Conservation (phyloP, 2,113 vertebrate species). For the Toxotes chatareus region DNA sequence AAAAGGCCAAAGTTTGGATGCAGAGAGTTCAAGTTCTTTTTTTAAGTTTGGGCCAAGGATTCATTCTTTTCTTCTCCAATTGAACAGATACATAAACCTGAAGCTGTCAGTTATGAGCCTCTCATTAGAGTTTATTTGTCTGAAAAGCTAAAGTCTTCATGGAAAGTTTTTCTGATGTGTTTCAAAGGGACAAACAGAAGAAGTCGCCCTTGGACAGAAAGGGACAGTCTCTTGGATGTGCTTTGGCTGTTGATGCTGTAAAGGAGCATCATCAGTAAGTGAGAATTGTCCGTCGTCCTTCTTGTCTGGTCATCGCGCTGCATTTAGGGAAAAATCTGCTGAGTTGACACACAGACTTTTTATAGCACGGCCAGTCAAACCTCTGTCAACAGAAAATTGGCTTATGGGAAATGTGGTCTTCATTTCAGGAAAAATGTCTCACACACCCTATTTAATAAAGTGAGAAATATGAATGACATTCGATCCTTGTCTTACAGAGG, state of each 20-base stretch:
- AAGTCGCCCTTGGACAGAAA: neutral
- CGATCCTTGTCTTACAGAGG: neutral
- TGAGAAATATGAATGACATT: neutral
- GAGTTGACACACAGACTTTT: no score
- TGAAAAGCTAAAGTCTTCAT: neutral
- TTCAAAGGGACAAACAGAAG: neutral
- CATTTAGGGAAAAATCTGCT: no score
- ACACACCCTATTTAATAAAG: neutral
- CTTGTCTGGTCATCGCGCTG: no score
- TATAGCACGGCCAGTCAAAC: no score
- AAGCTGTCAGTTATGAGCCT: neutral
- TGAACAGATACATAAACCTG: neutral
- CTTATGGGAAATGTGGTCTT: slow-evolving; percentile 9
- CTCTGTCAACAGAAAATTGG: neutral
- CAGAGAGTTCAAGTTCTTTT: no score
- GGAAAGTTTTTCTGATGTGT: neutral
- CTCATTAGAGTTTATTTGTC: neutral
- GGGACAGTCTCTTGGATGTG: neutral
- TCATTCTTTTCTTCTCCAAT: neutral
- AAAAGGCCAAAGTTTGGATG: no score
- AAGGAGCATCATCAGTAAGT: no score
- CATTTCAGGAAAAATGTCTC: neutral
- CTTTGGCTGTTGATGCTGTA: neutral
- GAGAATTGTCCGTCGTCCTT: no score
- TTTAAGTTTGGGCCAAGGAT: neutral